Evolutionary conservation across 2,888 invertebrate species (phyloP).

Genomic region (Acleris holmiana): DNA sequence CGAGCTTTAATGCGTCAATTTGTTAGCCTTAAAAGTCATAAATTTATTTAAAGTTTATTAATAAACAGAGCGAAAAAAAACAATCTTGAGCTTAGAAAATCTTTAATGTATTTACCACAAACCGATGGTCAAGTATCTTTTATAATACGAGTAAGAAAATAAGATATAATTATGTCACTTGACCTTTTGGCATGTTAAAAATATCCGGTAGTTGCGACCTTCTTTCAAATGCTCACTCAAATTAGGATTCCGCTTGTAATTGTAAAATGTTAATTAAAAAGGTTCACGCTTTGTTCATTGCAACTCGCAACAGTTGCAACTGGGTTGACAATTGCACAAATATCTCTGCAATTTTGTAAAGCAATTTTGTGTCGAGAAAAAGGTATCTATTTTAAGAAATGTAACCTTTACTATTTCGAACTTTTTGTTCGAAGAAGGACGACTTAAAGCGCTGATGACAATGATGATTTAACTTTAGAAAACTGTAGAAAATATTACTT

Average conservation of each 20-base stretch:
- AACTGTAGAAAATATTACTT: no score
- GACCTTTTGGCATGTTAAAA: constrained; percentile 21
- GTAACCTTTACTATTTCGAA: no score
- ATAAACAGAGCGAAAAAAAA: background rate
- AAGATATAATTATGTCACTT: constrained; percentile 8
- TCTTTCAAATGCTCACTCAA: constrained; percentile 2
- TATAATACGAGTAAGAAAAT: constrained; percentile 2
- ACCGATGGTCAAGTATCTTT: constrained; percentile 11
- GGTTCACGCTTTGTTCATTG: constrained; percentile 28
- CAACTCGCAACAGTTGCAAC: constrained; percentile 1
- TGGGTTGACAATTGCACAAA: constrained; percentile 17
- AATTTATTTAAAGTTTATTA: no score
- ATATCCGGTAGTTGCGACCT: constrained; percentile 12
- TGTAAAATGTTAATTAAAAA: constrained; percentile 23
- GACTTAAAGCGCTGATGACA: no score
- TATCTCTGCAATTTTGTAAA: constrained; percentile 23
- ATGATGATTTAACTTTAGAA: no score
- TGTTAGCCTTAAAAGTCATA: no score
- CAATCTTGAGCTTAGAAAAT: background rate
- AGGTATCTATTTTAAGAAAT: no score
- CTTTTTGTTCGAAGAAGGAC: no score
- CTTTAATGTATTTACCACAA: constrained; percentile 16
- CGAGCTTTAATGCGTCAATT: no score
- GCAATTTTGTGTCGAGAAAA: constrained; percentile 6
- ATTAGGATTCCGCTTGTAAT: constrained; percentile 7